phyloP scores from a whole-genome alignment of 2,888 invertebrate genomes.

The Troglohyphantes excavatus region DNA sequence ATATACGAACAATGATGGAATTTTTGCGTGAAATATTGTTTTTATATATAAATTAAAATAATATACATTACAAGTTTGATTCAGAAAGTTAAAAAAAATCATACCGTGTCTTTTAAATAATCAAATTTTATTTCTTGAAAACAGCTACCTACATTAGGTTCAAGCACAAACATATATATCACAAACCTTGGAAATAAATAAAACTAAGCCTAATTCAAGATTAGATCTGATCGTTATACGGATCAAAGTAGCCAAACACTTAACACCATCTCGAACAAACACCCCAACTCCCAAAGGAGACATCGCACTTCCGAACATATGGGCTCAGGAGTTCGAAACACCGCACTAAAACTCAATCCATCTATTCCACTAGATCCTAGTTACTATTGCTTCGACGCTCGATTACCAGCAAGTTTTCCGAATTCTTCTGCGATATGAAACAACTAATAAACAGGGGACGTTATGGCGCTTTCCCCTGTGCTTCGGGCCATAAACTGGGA shows the following conservation, averaged over 20 bases:
- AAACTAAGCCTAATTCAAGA: too few species aligned
- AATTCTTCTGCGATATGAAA: constrained; percentile 30
- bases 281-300: neutral
- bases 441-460: constrained; percentile 18
- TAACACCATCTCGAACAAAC: neutral
- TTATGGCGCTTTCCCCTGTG: neutral
- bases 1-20: too few species aligned
- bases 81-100: too few species aligned
- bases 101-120: too few species aligned
- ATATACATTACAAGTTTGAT: too few species aligned
- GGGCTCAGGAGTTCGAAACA: neutral
- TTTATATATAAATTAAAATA: too few species aligned
- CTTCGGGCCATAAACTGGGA: constrained; percentile 16
- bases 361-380: constrained; percentile 11
- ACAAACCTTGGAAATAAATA: too few species aligned
- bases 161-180: too few species aligned
- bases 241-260: neutral
- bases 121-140: too few species aligned
- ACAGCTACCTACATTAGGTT: too few species aligned
- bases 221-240: too few species aligned
- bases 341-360: constrained; percentile 19
- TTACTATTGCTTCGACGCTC: neutral
- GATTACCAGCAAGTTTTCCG: constrained; percentile 27
- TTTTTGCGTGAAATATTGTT: too few species aligned
- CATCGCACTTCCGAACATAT: neutral